Percentiles rank a stretch among this genome's conserved stretches.
phyloP scores from a whole-genome alignment of 2,113 vertebrate genomes.

The Propithecus coquereli region DNA sequence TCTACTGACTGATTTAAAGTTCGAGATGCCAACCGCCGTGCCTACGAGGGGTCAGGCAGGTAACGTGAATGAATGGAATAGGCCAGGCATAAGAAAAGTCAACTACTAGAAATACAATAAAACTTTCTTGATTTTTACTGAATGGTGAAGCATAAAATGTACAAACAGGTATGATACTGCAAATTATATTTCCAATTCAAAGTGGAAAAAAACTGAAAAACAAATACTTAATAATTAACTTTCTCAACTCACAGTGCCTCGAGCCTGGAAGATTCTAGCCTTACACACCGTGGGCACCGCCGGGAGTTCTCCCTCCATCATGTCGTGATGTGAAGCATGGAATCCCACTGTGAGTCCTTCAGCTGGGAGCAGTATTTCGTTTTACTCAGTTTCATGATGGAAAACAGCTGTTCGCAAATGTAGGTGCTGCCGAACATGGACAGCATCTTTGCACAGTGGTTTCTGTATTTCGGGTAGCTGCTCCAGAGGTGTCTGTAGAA shows the following conservation, averaged over 20 bases:
- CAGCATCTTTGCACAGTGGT: conserved; percentile 62
- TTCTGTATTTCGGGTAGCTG: conserved; percentile 48
- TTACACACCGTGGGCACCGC: accelerated
- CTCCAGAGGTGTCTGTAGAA: conserved; percentile 64
- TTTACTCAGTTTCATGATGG: conserved; percentile 73
- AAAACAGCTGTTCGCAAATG: conserved; percentile 74
- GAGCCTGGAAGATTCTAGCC: not conserved
- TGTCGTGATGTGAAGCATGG: not conserved
- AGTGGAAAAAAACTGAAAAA: not conserved
- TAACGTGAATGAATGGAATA: not conserved
- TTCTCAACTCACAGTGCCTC: not conserved
- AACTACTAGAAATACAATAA: not conserved
- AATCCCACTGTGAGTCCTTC: conserved; percentile 39
- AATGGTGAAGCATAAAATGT: not conserved
- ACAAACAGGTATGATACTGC: not conserved
- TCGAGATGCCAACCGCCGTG: not conserved
- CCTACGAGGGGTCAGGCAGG: not conserved
- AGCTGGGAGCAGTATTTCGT: conserved; percentile 21
- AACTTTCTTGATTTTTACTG: conserved; percentile 16
- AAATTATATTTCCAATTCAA: not conserved
- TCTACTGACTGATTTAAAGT: not conserved
- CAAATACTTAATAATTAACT: not conserved
- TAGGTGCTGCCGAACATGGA: conserved; percentile 75
- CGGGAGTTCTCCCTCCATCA: accelerated
- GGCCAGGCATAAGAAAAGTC: not conserved